Base-by-base conservation (phyloP, 2,113 vertebrate species). In the Vicugna pacos region DNA sequence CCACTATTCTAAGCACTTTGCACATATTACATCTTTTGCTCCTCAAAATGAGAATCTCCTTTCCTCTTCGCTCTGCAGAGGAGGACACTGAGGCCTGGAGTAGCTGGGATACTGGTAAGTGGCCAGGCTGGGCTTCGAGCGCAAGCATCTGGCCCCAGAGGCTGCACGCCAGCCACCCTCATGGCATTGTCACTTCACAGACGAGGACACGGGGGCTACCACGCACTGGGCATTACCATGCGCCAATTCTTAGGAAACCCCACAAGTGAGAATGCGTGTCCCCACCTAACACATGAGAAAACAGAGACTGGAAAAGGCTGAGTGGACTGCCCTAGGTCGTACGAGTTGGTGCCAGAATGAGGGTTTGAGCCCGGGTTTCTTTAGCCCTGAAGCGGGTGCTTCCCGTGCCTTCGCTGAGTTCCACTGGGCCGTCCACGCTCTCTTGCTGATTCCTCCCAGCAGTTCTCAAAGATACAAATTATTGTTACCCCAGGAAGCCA, bases 21-120 rank as follows among this genome's bases (percentile, higher is more conserved):
- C 28, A 52, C 9, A 0, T 26, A 30, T 87, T 24, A 52, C 38
- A 58, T 79, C 24, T 28, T 26, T 67, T 70, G 76, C 9, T 76
- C 38, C n/a, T 64, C 75, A 93, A 77, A 93, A 60, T 30, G 72
- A 91, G 76, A 82, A 26, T 9, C 19, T 80, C 35, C 48, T 94
- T 75, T 79, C 28, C 16, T 35, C 70, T 65, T 26, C 8, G 35
- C 2, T 65, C 20, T 24, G 13, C 54, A 64, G 30, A 8, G 48
- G 54, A 52, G 54, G 54, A 97, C 69, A 82, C 50, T 22, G 58
- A 93, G 89, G 38, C 48, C 42, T 0, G 0, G 20, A 60, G 38
- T 14, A 42, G 16, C 46, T 54, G 9, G 2, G 14, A 52, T 52
- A 22, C 46, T 81, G 12, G 32, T 30, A 79, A 87, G 38, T 52